These are phyloP conservation scores for Aleiodes sp. DNA, from an alignment of 1,140 invertebrate species.

Conservation along the genomic window DNA sequence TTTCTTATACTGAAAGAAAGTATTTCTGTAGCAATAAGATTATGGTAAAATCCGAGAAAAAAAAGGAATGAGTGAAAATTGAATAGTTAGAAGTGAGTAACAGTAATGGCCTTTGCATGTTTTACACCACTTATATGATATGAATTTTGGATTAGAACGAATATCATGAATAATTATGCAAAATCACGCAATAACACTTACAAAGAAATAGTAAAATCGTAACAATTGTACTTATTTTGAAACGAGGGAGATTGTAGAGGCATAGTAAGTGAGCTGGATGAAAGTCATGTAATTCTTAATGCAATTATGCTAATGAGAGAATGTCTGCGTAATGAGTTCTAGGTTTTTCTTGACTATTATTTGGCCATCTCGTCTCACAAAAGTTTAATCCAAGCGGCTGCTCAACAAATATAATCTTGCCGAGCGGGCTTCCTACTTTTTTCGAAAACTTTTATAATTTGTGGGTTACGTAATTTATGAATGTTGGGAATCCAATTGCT, in stretches of 20 bases:
- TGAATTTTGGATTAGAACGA: background rate
- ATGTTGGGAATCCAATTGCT: background rate
- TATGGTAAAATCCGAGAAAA: background rate
- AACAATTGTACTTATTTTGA: background rate
- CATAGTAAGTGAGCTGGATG: too few species aligned
- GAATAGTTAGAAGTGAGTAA: background rate
- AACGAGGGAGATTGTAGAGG: background rate
- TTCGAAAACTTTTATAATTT: too few species aligned
- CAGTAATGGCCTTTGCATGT: background rate
- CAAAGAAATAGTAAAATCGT: background rate
- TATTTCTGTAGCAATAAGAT: too few species aligned
- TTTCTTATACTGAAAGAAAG: too few species aligned
- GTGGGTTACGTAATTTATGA: too few species aligned
- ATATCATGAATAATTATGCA: slow-evolving; percentile 16
- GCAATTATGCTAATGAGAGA: background rate
- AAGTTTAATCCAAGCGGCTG: too few species aligned
- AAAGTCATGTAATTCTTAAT: background rate
- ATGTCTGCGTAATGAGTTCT: background rate
- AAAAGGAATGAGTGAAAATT: background rate
- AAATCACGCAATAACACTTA: slow-evolving; percentile 12
- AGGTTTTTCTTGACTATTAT: background rate
- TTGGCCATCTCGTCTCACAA: background rate
- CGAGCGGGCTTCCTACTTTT: too few species aligned
- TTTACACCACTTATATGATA: background rate
- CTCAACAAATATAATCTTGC: too few species aligned